A percentile compares a stretch with the other conserved stretches of the same genome.
These are phyloP conservation scores for Momotus momota DNA, from an alignment of 2,797 vertebrate genomes.

Conservation along the genomic window DNA sequence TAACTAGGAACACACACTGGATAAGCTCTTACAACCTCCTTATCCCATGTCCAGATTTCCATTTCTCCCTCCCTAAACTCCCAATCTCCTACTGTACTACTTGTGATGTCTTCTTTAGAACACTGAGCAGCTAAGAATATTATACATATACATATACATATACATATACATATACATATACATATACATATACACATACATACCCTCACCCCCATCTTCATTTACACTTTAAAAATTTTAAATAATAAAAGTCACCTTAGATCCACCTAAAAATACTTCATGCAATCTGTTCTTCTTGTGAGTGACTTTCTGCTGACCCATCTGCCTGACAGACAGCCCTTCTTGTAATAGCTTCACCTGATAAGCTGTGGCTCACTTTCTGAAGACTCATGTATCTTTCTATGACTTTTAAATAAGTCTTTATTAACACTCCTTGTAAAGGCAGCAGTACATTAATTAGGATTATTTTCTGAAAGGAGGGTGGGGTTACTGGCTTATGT, in stretches of 20 bases:
- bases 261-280: not conserved
- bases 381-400: not conserved
- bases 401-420: not conserved
- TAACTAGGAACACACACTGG: not conserved
- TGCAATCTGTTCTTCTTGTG: not conserved
- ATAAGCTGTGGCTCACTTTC: not conserved
- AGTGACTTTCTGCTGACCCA: not conserved
- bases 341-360: not conserved
- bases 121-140: not conserved
- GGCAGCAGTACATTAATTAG: not conserved
- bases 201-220: not conserved
- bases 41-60: not conserved
- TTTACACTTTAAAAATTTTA: not conserved
- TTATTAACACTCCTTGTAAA: not conserved
- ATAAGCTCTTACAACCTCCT: not conserved
- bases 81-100: not conserved
- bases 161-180: not conserved
- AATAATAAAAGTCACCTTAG: not conserved
- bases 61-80: not conserved
- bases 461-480: not conserved
- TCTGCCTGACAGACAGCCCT: not conserved
- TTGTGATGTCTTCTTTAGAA: not conserved
- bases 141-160: not conserved
- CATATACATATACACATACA: not conserved
- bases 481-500: not conserved